These are phyloP conservation scores for Gila robusta DNA, from an alignment of 2,797 vertebrate species.

Conservation along the genomic window DNA sequence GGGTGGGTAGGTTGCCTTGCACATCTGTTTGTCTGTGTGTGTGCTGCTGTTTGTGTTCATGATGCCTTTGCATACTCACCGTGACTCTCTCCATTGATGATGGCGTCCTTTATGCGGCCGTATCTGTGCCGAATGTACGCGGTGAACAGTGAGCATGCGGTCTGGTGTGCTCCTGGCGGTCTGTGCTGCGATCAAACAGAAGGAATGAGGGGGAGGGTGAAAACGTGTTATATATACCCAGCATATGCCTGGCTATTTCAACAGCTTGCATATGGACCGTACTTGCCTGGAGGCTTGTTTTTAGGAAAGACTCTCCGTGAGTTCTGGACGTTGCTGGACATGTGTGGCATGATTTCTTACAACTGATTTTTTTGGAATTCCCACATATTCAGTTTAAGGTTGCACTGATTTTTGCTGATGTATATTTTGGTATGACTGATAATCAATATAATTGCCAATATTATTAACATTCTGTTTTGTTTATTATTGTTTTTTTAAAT, in stretches of 20 bases:
- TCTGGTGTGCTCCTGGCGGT: slow-evolving; percentile 58
- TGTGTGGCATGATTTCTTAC: slow-evolving; percentile 23
- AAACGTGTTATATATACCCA: slow-evolving; percentile 67
- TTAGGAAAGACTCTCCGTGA: slow-evolving; percentile 68
- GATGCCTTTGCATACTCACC: slow-evolving; percentile 38
- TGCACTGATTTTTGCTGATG: not conserved
- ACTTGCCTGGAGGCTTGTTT: slow-evolving; percentile 75
- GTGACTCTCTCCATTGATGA: slow-evolving; percentile 49
- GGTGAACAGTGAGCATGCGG: slow-evolving; percentile 52
- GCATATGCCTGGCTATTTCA: slow-evolving; percentile 76
- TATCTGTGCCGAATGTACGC: slow-evolving; percentile 57
- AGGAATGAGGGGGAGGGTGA: slow-evolving; percentile 56
- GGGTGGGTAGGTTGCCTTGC: slow-evolving; percentile 57
- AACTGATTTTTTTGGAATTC: slow-evolving; percentile 5
- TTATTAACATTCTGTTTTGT: not conserved
- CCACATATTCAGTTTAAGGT: not conserved
- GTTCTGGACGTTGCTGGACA: slow-evolving; percentile 60
- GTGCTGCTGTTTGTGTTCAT: slow-evolving; percentile 1
- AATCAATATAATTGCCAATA: not conserved
- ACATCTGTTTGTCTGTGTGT: slow-evolving; percentile 58
- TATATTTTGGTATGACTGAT: not conserved
- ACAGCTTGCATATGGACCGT: slow-evolving; percentile 74
- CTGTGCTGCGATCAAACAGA: slow-evolving; percentile 64
- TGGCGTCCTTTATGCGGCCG: slow-evolving; percentile 16
- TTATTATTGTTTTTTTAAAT: not conserved